A percentile compares a stretch with the other conserved stretches of the same genome.
Conservation (phyloP, 2,113 vertebrate species). For the Pseudopipra pipra region DNA sequence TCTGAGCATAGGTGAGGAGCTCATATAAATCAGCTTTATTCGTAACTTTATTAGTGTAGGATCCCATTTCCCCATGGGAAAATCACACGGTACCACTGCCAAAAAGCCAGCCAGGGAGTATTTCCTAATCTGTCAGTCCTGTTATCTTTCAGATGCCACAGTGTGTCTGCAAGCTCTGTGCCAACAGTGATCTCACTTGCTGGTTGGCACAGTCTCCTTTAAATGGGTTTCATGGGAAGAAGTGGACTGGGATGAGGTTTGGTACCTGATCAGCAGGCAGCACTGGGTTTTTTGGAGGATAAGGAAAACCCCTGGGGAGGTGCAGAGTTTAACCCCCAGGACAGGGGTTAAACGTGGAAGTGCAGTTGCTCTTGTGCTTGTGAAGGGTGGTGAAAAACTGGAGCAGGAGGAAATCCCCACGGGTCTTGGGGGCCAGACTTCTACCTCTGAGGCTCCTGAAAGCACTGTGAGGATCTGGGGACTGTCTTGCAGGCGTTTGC, state of each 20-base stretch:
- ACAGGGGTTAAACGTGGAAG: accelerated
- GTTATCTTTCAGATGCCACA: background rate
- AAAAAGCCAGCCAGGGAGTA: background rate
- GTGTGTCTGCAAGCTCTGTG: background rate
- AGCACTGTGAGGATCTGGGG: no score
- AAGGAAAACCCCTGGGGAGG: background rate
- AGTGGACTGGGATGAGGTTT: background rate
- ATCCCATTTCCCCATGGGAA: background rate
- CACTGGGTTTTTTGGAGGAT: background rate
- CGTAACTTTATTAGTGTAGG: background rate
- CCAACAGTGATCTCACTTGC: background rate
- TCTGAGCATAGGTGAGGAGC: background rate
- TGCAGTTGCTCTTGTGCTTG: background rate
- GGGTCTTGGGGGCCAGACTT: background rate
- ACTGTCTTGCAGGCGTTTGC: slow-evolving; percentile 84
- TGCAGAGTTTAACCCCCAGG: background rate
- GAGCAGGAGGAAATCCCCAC: background rate
- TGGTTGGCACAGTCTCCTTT: background rate
- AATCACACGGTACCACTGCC: background rate
- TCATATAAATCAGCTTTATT: background rate
- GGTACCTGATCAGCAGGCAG: background rate
- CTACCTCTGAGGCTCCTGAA: background rate
- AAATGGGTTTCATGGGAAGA: background rate
- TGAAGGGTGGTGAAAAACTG: background rate
- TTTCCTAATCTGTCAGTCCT: background rate